phyloP scores from a whole-genome alignment of 2,113 vertebrate species.

The Paradisaea rubra region DNA sequence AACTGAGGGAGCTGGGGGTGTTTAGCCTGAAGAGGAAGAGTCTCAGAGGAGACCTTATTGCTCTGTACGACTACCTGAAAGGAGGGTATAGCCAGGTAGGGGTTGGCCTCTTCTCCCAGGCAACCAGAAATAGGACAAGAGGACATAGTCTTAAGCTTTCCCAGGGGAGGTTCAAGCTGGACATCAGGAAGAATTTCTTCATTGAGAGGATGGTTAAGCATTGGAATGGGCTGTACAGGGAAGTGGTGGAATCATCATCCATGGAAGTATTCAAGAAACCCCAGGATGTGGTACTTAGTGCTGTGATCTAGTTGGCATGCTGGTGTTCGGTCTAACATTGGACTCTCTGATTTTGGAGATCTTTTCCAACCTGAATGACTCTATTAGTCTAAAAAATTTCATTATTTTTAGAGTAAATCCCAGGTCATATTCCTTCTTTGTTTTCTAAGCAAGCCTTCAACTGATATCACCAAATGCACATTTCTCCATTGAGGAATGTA shows the following conservation, averaged over 20 bases:
- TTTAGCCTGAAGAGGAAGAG: neutral
- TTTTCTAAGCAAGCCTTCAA: neutral
- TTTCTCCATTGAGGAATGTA: neutral
- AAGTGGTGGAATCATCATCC: neutral
- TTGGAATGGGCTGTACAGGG: neutral
- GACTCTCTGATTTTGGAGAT: neutral
- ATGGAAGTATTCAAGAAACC: neutral
- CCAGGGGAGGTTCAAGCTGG: neutral
- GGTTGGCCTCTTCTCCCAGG: neutral
- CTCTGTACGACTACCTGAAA: neutral
- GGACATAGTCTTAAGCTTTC: neutral
- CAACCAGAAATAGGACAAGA: neutral
- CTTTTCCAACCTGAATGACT: neutral
- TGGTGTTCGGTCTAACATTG: fast-evolving
- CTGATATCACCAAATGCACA: fast-evolving
- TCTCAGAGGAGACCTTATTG: neutral
- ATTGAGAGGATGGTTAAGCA: neutral
- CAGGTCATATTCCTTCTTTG: neutral
- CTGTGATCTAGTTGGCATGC: no score
- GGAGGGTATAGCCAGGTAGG: neutral
- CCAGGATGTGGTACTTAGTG: neutral
- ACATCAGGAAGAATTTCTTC: neutral
- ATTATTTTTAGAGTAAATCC: neutral
- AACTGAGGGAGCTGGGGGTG: neutral
- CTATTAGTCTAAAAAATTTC: neutral